Evolutionary conservation across 1,140 invertebrate genomes (phyloP), one percentile per base, ranked within the genome.

Genomic region (Sinonovacula constricta): DNA sequence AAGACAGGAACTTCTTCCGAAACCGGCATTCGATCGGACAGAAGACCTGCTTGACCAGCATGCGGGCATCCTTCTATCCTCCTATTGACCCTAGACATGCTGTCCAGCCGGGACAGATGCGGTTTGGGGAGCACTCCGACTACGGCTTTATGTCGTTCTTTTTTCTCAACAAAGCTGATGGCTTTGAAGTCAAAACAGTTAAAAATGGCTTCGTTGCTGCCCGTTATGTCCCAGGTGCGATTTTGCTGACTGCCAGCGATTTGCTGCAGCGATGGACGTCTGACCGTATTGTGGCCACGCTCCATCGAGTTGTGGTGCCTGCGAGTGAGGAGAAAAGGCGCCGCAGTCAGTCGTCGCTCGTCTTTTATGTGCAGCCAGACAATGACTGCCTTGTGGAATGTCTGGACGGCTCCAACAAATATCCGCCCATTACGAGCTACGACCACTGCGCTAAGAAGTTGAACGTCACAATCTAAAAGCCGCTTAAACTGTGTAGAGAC

Each of bases 321-420:
- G 92, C 94, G 71, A 93, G 93, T 26, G 92, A 93, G 76, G 92
- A 91, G 70, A 91, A 92, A 15, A 92, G 93, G 56, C 91, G 92
- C 0, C 92, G 92, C 39, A 92, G 93, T 5, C 93, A 94, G 28
- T 94, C 95, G 87, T 95, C 94, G 30, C 93, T 96, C 45, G 95
- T 93, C 0, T 95, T 94, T 91, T 96, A 95, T 90, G 93, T 95
- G 75, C 94, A 95, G 88, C 95, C 95, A 1, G 94, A 95, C 88
- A 90, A 93, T 77, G 90, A 93, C 56, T 91, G 92, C 1, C 80
- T 89, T 4, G 89, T 95, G 51, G 92, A 93, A 57, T 92, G 93
- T 49, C 87, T 94, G 81, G 93, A 89, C 62, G 86, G 85, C 0
- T 85, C 85, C 2, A 39, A 79, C 24, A 82, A 60, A 53, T 88